Evolutionary conservation across 2,888 invertebrate genomes (phyloP).

Genomic region (Lissonota sp.): DNA sequence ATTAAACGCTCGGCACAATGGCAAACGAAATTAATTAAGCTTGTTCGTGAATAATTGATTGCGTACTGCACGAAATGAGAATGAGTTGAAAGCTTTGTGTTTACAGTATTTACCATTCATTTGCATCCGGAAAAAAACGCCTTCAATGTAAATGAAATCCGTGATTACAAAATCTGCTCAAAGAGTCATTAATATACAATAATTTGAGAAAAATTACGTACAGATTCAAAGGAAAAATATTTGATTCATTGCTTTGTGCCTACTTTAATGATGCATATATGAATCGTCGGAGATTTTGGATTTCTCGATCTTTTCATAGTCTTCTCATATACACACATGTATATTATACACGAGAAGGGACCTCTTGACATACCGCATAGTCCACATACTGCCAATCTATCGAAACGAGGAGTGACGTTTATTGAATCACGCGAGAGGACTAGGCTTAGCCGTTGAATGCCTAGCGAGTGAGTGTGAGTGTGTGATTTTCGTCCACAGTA

Average conservation of each 20-base stretch:
- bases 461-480: background rate
- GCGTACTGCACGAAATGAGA: background rate
- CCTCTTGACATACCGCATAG: conserved; percentile 7
- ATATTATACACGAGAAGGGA: conserved; percentile 6
- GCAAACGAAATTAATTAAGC: conserved; percentile 13
- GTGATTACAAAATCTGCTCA: no score
- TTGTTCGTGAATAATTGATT: conserved; percentile 16
- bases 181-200: no score
- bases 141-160: no score
- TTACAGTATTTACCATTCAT: no score
- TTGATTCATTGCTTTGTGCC: no score
- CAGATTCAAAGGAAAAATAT: no score
- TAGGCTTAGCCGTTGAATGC: conserved; percentile 62
- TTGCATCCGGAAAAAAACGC: no score
- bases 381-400: conserved; percentile 69
- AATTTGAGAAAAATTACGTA: no score
- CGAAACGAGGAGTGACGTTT: conserved; percentile 73
- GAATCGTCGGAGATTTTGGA: background rate
- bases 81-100: background rate
- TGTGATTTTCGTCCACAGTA: conserved; percentile 38
- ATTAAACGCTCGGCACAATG: conserved; percentile 36
- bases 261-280: no score
- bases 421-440: conserved; percentile 73
- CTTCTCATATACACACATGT: background rate
- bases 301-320: conserved; percentile 3